A percentile compares a stretch with the other conserved stretches of the same genome.
Evolutionary conservation across 64 coral and sea anemone species (phyloP).

Genomic region (Montipora cactus): DNA sequence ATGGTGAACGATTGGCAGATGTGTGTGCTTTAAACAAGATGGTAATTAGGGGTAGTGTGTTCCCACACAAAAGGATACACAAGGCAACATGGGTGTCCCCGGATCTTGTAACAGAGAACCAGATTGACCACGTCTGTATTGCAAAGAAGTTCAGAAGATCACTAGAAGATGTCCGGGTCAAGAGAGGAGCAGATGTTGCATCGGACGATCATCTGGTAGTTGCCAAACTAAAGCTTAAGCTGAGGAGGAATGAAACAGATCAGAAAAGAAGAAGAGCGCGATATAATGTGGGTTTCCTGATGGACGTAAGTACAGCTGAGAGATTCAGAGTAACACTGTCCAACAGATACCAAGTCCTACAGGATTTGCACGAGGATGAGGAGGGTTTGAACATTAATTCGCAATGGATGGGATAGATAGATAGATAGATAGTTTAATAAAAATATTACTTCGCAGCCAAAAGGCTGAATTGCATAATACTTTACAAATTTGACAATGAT

Average conservation of each 20-base stretch:
- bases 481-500: too few relatives aligned
- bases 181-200: background rate
- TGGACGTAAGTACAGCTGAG: background rate
- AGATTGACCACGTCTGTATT: background rate
- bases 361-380: background rate
- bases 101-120: background rate
- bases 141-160: background rate
- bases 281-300: background rate
- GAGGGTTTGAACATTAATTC: background rate
- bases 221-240: background rate
- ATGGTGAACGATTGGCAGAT: too few relatives aligned
- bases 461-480: too few relatives aligned
- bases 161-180: background rate
- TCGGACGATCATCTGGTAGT: background rate
- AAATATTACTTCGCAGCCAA: too few relatives aligned
- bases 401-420: too few relatives aligned
- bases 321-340: background rate
- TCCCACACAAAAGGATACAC: background rate
- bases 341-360: background rate
- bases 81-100: background rate
- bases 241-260: background rate
- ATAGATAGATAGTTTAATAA: too few relatives aligned
- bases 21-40: background rate
- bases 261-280: background rate
- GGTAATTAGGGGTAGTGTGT: background rate